These are phyloP conservation scores for Triplophysa tibetana DNA, from an alignment of 2,113 vertebrate species.

Conservation along the genomic window DNA sequence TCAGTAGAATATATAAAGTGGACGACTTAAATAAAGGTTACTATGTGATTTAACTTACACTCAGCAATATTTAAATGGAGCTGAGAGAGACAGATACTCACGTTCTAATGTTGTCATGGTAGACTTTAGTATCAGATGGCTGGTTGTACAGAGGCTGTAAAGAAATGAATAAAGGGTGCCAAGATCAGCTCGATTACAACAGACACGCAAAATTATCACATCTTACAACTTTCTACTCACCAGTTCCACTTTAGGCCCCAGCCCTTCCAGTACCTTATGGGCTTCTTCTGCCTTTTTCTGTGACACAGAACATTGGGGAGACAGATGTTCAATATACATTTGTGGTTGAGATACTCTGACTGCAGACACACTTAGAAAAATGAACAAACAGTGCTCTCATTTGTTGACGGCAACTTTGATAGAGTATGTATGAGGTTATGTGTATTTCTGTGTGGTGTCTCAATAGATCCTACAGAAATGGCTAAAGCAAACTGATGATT, in stretches of 20 bases:
- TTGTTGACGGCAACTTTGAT: slow-evolving; percentile 7
- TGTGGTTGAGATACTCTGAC: slow-evolving; percentile 9
- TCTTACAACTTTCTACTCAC: slow-evolving; percentile 71
- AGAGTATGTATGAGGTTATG: not conserved
- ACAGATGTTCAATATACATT: not conserved
- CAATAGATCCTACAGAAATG: not conserved
- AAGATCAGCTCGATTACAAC: slow-evolving; percentile 1
- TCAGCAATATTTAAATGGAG: not conserved
- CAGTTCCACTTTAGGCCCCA: slow-evolving; percentile 96
- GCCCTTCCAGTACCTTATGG: slow-evolving; percentile 97
- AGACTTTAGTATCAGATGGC: slow-evolving; percentile 97
- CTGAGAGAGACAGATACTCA: slow-evolving; percentile 73
- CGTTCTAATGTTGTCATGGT: slow-evolving; percentile 99
- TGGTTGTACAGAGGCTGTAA: slow-evolving; percentile 95
- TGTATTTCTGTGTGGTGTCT: not conserved
- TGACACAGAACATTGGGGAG: slow-evolving; percentile 45
- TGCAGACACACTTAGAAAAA: slow-evolving; percentile 5
- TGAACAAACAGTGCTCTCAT: slow-evolving; percentile 1
- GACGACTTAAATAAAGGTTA: too few species aligned
- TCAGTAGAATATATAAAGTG: too few species aligned
- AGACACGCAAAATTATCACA: slow-evolving; percentile 21
- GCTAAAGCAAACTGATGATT: not conserved
- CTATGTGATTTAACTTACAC: not conserved
- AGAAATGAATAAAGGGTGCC: not conserved
- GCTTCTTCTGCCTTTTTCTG: slow-evolving; percentile 99